Percentiles rank a stretch among this genome's conserved stretches.
Conservation (phyloP, 1,140 invertebrate genomes). For the Spodoptera frugiperda region DNA sequence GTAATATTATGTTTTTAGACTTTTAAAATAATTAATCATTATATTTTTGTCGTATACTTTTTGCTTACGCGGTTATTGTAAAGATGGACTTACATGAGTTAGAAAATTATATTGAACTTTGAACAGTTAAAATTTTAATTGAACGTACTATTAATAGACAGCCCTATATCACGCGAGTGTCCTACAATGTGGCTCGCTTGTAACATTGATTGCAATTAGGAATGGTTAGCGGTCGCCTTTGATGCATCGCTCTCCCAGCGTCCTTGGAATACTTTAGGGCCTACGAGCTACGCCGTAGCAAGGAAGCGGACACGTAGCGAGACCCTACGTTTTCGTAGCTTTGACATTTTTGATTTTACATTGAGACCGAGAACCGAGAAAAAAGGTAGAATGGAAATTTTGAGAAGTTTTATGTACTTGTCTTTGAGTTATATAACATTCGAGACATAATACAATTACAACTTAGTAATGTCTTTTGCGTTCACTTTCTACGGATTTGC, state of each 20-base stretch:
- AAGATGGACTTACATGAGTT: no score
- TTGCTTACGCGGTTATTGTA: no score
- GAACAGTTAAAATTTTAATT: not conserved
- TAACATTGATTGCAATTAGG: not conserved
- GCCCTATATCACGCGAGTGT: not conserved
- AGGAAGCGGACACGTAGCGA: not conserved
- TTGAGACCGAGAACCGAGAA: not conserved
- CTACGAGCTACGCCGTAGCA: conserved; percentile 49
- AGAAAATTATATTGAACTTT: not conserved
- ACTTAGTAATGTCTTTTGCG: not conserved
- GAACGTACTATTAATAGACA: conserved; percentile 5
- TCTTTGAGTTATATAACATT: not conserved
- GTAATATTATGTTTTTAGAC: not conserved
- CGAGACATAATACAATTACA: not conserved
- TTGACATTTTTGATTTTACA: not conserved
- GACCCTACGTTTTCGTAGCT: conserved; percentile 8
- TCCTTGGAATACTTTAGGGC: conserved; percentile 29
- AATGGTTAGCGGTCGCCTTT: conserved; percentile 18
- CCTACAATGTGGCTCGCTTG: not conserved
- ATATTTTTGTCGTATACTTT: no score
- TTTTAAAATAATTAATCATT: no score
- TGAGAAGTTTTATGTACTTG: not conserved
- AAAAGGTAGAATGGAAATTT: no score
- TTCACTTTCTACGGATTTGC: conserved; percentile 77
- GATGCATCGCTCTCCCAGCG: conserved; percentile 15